Conservation (phyloP, 2,113 vertebrate genomes). For the Arvicanthis niloticus region DNA sequence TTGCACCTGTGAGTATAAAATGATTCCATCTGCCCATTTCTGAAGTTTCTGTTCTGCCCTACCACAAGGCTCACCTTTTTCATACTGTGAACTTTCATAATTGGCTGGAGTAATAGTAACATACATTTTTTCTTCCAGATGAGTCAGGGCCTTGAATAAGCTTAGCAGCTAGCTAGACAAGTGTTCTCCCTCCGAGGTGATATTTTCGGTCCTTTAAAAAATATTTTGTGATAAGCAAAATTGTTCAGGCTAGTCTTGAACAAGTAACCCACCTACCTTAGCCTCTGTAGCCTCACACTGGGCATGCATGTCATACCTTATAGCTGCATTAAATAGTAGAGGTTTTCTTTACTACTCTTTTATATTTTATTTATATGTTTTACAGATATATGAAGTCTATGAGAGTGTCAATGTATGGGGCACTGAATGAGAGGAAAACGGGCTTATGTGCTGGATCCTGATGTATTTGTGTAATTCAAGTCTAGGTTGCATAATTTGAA, state of each 20-base stretch:
- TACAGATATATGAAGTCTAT: neutral
- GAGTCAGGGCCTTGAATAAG: neutral
- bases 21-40: neutral
- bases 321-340: neutral
- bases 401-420: neutral
- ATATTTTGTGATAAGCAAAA: neutral
- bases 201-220: neutral
- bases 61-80: neutral
- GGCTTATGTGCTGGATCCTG: accelerated
- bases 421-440: neutral
- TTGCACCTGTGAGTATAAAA: neutral
- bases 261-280: neutral
- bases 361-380: neutral
- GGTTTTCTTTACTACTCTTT: neutral
- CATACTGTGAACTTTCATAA: neutral
- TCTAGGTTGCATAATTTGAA: neutral
- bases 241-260: neutral
- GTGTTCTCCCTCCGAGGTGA: neutral
- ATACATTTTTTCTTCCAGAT: neutral
- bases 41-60: neutral
- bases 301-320: neutral
- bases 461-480: neutral
- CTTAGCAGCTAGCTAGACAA: neutral
- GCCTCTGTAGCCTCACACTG: neutral
- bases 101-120: neutral